phyloP scores from a whole-genome alignment of 2,888 invertebrate genomes.

The Melikaiella ostensackeni region DNA sequence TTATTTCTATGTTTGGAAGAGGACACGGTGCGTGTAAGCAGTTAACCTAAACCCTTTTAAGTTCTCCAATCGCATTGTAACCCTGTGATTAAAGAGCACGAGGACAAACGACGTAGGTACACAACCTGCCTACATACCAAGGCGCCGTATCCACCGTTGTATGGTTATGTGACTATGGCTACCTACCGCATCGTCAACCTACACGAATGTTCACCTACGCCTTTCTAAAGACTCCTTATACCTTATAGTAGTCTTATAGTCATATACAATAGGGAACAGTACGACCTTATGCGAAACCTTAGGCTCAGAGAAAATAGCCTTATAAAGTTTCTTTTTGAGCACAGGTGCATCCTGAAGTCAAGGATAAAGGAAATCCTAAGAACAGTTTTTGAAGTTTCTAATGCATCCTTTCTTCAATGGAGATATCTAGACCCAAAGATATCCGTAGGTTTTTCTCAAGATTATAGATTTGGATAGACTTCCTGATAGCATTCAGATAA shows the following conservation, averaged over 20 bases:
- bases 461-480: too few species aligned
- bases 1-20: constrained; percentile 30
- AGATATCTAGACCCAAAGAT: too few species aligned
- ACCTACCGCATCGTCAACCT: constrained; percentile 59
- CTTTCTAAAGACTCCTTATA: background rate
- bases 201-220: constrained; percentile 43
- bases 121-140: constrained; percentile 38
- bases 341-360: background rate
- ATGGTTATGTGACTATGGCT: constrained; percentile 23
- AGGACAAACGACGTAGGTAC: constrained; percentile 54
- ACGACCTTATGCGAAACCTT: background rate
- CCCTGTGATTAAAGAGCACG: constrained; percentile 58
- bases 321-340: background rate
- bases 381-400: background rate
- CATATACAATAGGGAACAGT: background rate
- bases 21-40: constrained; percentile 39
- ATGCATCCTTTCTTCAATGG: too few species aligned
- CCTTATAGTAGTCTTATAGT: background rate
- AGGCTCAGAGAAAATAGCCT: background rate
- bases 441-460: too few species aligned
- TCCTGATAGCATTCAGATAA: background rate
- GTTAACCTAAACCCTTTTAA: constrained; percentile 50
- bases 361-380: background rate
- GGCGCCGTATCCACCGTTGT: constrained; percentile 19
- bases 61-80: constrained; percentile 50